Evolutionary conservation across 1,140 invertebrate genomes (phyloP).

Genomic region (Aphaenogaster ashmeadi): DNA sequence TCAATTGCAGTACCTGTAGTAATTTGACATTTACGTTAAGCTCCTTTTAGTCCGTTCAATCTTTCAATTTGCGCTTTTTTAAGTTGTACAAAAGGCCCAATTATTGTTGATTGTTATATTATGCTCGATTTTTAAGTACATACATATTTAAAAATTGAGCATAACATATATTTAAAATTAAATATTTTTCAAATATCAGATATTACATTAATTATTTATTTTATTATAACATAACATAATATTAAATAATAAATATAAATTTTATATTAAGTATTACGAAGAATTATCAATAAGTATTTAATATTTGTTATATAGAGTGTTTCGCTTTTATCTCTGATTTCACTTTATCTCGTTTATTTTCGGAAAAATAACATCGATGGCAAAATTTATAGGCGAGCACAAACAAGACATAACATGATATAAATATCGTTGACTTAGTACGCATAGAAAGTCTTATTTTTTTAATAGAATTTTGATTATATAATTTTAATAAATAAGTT

Average conservation of each 20-base stretch:
- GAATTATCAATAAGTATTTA: not conserved
- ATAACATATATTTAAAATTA: not conserved
- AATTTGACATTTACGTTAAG: conserved; percentile 45
- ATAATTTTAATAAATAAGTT: conserved; percentile 18
- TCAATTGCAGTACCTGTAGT: conserved; percentile 39
- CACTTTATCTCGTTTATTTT: conserved; percentile 36
- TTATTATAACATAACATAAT: not conserved
- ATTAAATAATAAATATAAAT: conserved; percentile 10
- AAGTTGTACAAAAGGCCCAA: not conserved
- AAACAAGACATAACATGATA: conserved; percentile 7
- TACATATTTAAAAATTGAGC: not conserved
- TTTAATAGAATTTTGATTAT: not conserved
- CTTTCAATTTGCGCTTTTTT: not conserved
- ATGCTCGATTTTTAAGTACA: not conserved
- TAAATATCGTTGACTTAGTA: conserved; percentile 3
- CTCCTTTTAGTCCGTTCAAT: not conserved
- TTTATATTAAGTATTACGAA: not conserved
- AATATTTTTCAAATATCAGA: not conserved
- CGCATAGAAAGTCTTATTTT: not conserved
- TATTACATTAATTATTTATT: not conserved
- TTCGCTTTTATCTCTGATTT: conserved; percentile 33
- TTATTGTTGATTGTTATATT: not conserved
- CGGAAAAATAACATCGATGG: conserved; percentile 14
- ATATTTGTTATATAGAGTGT: conserved; percentile 3
- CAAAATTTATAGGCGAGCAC: conserved; percentile 15